These are phyloP conservation scores for Acropora tenuis DNA, from an alignment of 64 coral and sea anemone genomes.

Conservation along the genomic window DNA sequence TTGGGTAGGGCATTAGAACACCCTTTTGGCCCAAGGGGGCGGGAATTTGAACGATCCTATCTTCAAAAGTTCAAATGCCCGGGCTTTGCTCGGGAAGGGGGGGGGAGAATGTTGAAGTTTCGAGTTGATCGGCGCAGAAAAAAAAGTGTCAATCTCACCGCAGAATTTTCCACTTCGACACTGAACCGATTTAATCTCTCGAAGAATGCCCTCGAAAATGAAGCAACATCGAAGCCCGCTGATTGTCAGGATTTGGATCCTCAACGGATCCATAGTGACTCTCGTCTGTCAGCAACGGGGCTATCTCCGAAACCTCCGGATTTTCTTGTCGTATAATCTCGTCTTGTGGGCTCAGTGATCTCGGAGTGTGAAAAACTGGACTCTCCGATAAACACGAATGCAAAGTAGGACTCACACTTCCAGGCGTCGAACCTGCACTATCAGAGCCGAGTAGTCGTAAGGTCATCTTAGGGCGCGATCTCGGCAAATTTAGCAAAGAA, in stretches of 20 bases:
- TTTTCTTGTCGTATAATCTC: neutral
- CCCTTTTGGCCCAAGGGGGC: too few relatives aligned
- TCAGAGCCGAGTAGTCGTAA: neutral
- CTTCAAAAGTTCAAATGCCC: too few relatives aligned
- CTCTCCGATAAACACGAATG: neutral
- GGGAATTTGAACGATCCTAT: too few relatives aligned
- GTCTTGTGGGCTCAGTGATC: constrained; percentile 11
- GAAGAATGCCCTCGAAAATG: neutral
- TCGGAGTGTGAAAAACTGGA: neutral
- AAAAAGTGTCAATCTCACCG: neutral
- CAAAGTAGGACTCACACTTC: too few relatives aligned
- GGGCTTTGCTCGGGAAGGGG: too few relatives aligned
- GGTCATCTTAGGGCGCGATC: neutral
- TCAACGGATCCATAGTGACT: neutral
- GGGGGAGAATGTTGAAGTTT: too few relatives aligned
- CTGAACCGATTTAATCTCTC: neutral
- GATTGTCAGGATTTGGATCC: neutral
- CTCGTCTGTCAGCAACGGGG: neutral
- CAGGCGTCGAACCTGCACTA: neutral
- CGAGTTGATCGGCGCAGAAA: too few relatives aligned
- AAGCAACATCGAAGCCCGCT: neutral
- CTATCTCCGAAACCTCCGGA: neutral
- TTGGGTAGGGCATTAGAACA: too few relatives aligned
- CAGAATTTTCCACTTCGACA: neutral
- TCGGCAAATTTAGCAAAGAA: neutral